Evolutionary conservation across 2,888 invertebrate species (phyloP).

Genomic region (Drosophila meridionalis): DNA sequence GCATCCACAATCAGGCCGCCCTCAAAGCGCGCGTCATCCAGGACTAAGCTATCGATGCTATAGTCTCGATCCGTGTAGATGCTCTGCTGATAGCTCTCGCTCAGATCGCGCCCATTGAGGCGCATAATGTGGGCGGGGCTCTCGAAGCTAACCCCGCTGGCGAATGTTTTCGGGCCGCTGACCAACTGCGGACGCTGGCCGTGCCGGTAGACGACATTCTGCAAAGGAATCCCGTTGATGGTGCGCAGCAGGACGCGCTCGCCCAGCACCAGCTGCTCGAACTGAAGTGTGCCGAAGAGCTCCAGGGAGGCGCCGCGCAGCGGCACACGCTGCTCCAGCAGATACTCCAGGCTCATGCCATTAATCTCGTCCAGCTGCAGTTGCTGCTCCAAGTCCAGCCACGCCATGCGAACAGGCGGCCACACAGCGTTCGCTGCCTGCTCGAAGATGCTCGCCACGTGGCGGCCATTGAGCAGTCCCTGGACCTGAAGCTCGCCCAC

Average conservation of each 20-base stretch:
- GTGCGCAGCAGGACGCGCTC: slow-evolving; percentile 64
- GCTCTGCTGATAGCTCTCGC: slow-evolving; percentile 71
- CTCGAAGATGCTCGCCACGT: slow-evolving; percentile 54
- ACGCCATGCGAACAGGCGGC: slow-evolving; percentile 61
- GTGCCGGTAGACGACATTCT: slow-evolving; percentile 68
- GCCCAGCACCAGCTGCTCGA: slow-evolving; percentile 74
- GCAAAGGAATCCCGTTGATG: slow-evolving; percentile 77
- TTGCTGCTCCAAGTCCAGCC: slow-evolving; percentile 50
- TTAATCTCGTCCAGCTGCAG: slow-evolving; percentile 71
- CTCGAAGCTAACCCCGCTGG: slow-evolving; percentile 61
- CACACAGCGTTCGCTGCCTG: slow-evolving; percentile 20
- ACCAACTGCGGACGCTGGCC: slow-evolving; percentile 71
- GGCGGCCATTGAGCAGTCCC: slow-evolving; percentile 69
- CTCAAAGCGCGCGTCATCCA: slow-evolving; percentile 72
- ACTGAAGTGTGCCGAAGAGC: slow-evolving; percentile 76
- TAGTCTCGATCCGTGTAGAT: slow-evolving; percentile 75
- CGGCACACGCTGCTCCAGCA: slow-evolving; percentile 77
- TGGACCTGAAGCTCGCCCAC: slow-evolving; percentile 43
- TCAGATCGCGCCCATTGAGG: slow-evolving; percentile 73
- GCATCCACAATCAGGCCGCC: slow-evolving; percentile 56
- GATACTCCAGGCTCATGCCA: slow-evolving; percentile 72
- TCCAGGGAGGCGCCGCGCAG: slow-evolving; percentile 71
- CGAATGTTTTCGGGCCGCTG: slow-evolving; percentile 69
- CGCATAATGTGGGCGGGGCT: slow-evolving; percentile 77
- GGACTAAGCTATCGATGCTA: slow-evolving; percentile 72